Base-by-base conservation (phyloP, 1,140 invertebrate genomes). In the Scaptomyza hsui region DNA sequence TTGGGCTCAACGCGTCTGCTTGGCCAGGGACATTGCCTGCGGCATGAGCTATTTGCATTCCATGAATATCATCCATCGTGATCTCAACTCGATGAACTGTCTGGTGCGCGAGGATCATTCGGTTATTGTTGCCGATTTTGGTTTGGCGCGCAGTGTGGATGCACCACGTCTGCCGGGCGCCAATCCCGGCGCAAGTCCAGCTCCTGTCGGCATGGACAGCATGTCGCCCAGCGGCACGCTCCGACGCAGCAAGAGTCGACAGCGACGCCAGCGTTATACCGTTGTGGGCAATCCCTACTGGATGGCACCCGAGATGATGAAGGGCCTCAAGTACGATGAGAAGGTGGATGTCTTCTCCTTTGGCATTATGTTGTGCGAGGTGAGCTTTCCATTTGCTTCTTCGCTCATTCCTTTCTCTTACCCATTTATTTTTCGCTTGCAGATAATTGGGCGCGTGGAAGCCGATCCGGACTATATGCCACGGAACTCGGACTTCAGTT, bases 281-380 rank as follows among this genome's bases (percentile, higher is more conserved):
- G 91, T 98, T 16, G 97, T 99, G 0, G 98, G 98, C 0, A 98
- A 98, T 93, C 98, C 97, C 4, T 99, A 98, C 91, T 99, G 97
- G 97, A 99, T 99, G 97, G 98, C 98, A 0, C 98, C 98, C 4
- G 98, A 99, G 92, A 98, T 98, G 95, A 97, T 99, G 95, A 97
- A 97, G 91, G 98, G 97, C 19, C 95, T 97, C 72, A 97, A 97
- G 77, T 99, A 99, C 91, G 97, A 99, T 91, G 97, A 99, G 91
- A 98, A 98, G 92, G 97, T 99, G 12, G 98, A 99, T 91, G 95
- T 99, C 59, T 99, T 99, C 92, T 99, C 98, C 24, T 99, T 98
- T 92, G 98, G 98, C 4, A 98, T 99, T 47, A 96, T 99, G 60
- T 92, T 99, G 4, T 99, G 98, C 91, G 98, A 99, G 94, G 96